Evolutionary conservation across 2,888 invertebrate genomes (phyloP), one percentile per base, ranked within the genome.

Genomic region (Venusia cambrica): DNA sequence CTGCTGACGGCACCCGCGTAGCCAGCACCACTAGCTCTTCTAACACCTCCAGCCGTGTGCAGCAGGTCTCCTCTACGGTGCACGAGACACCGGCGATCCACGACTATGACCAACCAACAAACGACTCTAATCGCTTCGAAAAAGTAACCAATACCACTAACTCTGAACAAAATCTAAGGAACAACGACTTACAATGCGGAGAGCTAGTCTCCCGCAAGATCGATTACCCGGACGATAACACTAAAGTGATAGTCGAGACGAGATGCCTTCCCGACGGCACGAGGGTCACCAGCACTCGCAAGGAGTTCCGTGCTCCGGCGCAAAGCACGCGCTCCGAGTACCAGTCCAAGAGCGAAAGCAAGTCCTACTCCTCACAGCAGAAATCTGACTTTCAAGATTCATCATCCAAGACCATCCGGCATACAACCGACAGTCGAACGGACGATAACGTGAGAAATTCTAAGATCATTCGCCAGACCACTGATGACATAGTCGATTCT

Each of bases 261-360:
- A 89, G 91, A 49, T 89, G 90, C 25, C 70, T 92, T 19, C 90
- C 90, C 0, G 92, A 92, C 57, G 93, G 92, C 6, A 90, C 90
- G 1, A 88, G 88, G 19, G 89, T 92, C 1, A 92, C 91, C n/a
- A 92, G 91, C 40, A 92, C 92, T 8, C 88, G 89, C 20, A 90
- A 91, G 16, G 92, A 92, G 62, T 91, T 91, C 15, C 73, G 78
- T n/a, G 77, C 58, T 2, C 83, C 84, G 3, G 68, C 67, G 6
- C 74, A 80, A 22, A 72, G 60, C 33, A 69, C 66, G 7, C 70
- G 59, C 19, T 67, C 80, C n/a, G 78, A 84, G 44, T 67, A 74
- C 11, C 69, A 79, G 36, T 60, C 62, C 5, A 71, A 45, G 14
- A 68, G 50, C 33, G 80, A 83, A 46, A 77, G 58, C 43, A 72